Evolutionary conservation across 35 echinoderm and acorn worm genomes (phyloP), one percentile per base, ranked within the genome.

Genomic region (Eucidaris tribuloides): DNA sequence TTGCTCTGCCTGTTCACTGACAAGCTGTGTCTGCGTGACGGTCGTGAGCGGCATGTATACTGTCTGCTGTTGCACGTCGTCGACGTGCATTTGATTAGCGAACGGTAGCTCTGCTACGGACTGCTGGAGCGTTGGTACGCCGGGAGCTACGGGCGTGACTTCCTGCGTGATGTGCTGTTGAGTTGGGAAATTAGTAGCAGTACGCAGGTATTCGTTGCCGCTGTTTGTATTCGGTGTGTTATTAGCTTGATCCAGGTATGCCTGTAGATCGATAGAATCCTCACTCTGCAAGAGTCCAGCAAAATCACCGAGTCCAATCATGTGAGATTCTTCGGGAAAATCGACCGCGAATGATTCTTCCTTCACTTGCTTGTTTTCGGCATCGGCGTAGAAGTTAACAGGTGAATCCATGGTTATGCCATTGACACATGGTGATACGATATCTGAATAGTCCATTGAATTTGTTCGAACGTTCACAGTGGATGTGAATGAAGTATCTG

Each of bases 241-340:
- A 17, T 18, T 30, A 71, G 17, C 24, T 11, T 3, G 55, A 42
- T 39, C 56, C n/a, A 83, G 24, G 30, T 84, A 84, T 11, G 45
- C 82, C 11, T 71, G 35, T 22, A 84, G 45, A 65, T 84, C 82
- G 52, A 84, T 50, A 32, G 82, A 84, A 29, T 84, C 46, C 30
- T 84, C 82, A 35, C 45, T 19, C 13, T 84, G 35, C 9, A 84
- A 57, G 2, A 76, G 37, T 13, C 70, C 70, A 42, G 70, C 46
- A 18, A 68, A 71, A 64, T 83, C 81, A 45, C 58, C 81, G 35
- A 84, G 82, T 84, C 63, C 82, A 74, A n/a, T n/a, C n/a, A 74
- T 22, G n/a, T 74, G 7, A 3, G 68, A 7, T 2, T 74, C 68
- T 36, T 74, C 68, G 24, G 44, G 38, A 43, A 42, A n/a, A n/a